Conservation (phyloP, 2,888 invertebrate genomes). For the Augochlorella aurata region DNA sequence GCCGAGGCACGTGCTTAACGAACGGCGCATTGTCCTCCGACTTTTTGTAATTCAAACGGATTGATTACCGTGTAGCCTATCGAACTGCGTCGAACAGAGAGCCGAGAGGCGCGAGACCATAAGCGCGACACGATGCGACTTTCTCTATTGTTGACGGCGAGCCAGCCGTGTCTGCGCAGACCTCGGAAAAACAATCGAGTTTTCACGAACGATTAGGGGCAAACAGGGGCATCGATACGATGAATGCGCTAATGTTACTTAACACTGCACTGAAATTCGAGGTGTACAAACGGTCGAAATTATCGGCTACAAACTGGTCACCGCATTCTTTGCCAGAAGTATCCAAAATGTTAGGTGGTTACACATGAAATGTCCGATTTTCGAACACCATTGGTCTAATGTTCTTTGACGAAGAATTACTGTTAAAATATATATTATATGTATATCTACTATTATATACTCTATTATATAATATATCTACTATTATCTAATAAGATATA, state of each 20-base stretch:
- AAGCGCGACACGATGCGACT: conserved; percentile 23
- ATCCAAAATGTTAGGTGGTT: neutral
- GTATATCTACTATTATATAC: too few relatives aligned
- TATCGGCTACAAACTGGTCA: neutral
- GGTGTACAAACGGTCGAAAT: neutral
- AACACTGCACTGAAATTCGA: neutral
- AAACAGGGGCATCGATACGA: conserved; percentile 13
- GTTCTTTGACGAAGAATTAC: too few relatives aligned
- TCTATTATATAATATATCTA: too few relatives aligned
- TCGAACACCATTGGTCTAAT: too few relatives aligned
- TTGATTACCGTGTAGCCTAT: conserved; percentile 52
- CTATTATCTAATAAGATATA: too few relatives aligned
- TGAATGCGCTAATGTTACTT: conserved; percentile 11
- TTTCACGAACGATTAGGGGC: conserved; percentile 16
- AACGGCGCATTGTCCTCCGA: conserved; percentile 44
- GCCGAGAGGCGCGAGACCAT: conserved; percentile 10
- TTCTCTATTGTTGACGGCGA: conserved; percentile 14
- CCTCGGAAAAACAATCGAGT: neutral
- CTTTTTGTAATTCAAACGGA: conserved; percentile 53
- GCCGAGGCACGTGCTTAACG: conserved; percentile 62
- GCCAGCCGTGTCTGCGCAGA: neutral
- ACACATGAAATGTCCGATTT: too few relatives aligned
- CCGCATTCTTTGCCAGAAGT: neutral
- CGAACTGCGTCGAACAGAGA: conserved; percentile 17
- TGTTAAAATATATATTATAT: too few relatives aligned